These are phyloP conservation scores for Leptura quadrifasciata DNA, from an alignment of 2,888 invertebrate genomes.

Conservation along the genomic window DNA sequence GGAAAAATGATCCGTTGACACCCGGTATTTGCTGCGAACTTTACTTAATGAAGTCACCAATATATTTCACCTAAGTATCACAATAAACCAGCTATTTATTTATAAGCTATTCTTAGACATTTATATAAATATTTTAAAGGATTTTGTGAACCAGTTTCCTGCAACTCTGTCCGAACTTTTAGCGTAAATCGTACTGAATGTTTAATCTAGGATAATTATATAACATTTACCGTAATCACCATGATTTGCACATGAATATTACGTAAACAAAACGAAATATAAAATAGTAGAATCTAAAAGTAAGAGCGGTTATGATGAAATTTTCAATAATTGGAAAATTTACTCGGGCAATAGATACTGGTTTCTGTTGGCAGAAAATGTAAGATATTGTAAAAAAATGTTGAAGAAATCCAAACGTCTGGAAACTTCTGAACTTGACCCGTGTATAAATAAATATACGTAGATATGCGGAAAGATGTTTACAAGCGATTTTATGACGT, in stretches of 20 bases:
- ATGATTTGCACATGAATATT: slow-evolving; percentile 10
- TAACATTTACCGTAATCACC: not conserved
- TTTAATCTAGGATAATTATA: slow-evolving; percentile 16
- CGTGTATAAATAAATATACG: not conserved
- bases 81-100: not conserved
- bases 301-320: slow-evolving; percentile 1
- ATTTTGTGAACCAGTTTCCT: not conserved
- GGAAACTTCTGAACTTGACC: slow-evolving; percentile 21
- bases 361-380: not conserved
- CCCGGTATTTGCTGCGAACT: too few relatives aligned
- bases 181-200: not conserved
- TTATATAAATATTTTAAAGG: slow-evolving; percentile 1
- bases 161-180: not conserved
- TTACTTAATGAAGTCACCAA: not conserved
- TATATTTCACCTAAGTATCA: not conserved
- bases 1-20: too few relatives aligned
- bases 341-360: not conserved
- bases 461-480: not conserved
- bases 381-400: not conserved
- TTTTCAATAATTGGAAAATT: slow-evolving; percentile 10
- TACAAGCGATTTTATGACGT: slow-evolving; percentile 11
- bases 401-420: not conserved
- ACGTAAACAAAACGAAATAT: slow-evolving; percentile 10
- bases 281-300: slow-evolving; percentile 14
- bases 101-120: not conserved